These are phyloP conservation scores for Alouatta palliata DNA, from an alignment of 2,113 vertebrate species.

Conservation along the genomic window DNA sequence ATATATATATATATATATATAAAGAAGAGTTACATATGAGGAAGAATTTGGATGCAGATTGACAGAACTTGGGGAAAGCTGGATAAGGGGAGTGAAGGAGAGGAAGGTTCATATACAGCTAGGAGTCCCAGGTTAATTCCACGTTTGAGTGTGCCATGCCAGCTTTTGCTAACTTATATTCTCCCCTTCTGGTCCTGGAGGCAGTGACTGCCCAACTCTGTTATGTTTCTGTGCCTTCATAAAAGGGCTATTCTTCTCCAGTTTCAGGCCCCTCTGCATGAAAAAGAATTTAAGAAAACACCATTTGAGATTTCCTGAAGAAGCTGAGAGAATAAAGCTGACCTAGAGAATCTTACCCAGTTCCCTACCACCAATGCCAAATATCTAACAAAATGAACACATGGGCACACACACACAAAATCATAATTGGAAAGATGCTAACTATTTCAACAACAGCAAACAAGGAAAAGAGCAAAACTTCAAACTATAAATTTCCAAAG, in stretches of 20 bases:
- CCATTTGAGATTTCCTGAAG: not conserved
- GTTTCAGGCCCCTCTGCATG: not conserved
- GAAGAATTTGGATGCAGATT: slow-evolving; percentile 1
- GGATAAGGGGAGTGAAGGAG: not conserved
- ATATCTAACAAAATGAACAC: slow-evolving; percentile 39
- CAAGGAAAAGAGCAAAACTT: slow-evolving; percentile 1
- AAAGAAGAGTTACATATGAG: not conserved
- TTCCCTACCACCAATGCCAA: not conserved
- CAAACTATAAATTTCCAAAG: not conserved
- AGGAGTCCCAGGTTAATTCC: not conserved
- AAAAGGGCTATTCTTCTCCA: not conserved
- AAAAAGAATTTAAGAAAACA: slow-evolving; percentile 2
- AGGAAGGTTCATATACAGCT: not conserved
- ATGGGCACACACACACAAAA: not conserved
- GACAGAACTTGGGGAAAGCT: not conserved
- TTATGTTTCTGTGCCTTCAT: not conserved
- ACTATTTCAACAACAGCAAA: slow-evolving; percentile 13
- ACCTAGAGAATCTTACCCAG: slow-evolving; percentile 36
- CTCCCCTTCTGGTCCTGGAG: not conserved
- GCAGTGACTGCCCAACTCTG: not conserved
- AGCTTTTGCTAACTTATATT: not conserved
- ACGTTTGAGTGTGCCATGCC: not conserved
- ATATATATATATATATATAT: too few relatives aligned
- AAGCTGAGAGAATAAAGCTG: slow-evolving; percentile 9
- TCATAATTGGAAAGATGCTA: not conserved